phyloP scores from a whole-genome alignment of 1,140 invertebrate species.

The Pemphigus obesinymphae region DNA sequence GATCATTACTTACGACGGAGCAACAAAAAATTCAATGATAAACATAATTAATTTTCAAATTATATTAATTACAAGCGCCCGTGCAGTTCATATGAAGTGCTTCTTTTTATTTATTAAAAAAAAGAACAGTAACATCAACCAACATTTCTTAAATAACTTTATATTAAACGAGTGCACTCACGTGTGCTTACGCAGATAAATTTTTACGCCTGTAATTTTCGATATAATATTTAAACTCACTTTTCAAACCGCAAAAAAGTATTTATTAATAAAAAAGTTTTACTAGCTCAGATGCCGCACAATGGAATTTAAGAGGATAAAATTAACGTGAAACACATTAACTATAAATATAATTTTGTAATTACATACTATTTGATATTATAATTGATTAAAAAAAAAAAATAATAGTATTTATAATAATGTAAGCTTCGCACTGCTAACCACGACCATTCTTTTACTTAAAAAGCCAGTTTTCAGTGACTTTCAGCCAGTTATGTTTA shows the following conservation, averaged over 20 bases:
- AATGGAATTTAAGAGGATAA: background rate
- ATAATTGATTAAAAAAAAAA: no score
- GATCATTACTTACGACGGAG: background rate
- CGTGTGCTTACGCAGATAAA: background rate
- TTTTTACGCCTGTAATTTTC: background rate
- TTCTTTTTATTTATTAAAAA: background rate
- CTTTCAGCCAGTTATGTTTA: no score
- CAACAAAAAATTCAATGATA: background rate
- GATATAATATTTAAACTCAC: background rate
- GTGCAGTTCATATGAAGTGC: background rate
- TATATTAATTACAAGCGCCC: background rate
- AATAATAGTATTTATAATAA: no score
- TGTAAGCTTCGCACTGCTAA: no score
- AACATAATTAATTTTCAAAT: background rate
- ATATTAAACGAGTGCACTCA: background rate
- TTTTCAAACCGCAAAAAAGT: background rate
- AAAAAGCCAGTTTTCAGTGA: no score
- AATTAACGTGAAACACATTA: no score
- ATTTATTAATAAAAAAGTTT: background rate
- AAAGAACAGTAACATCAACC: background rate
- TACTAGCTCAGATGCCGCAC: background rate
- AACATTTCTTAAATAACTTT: background rate
- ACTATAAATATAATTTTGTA: no score
- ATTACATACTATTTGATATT: no score
- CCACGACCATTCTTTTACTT: no score